These are phyloP conservation scores for Narcine bancroftii DNA, from an alignment of 2,113 vertebrate species.

Conservation along the genomic window DNA sequence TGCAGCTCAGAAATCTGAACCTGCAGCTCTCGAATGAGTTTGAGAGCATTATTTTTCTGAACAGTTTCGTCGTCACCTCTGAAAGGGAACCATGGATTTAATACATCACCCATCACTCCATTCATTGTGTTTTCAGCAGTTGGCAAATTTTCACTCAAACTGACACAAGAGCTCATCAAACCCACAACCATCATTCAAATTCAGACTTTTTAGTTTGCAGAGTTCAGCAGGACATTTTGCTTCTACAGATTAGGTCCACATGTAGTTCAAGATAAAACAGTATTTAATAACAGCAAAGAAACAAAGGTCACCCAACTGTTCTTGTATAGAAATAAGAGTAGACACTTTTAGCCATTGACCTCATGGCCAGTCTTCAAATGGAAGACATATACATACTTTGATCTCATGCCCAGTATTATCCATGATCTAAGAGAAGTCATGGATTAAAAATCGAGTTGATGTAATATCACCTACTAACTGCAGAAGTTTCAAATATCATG, in stretches of 20 bases:
- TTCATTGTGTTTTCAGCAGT: background rate
- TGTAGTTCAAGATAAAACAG: background rate
- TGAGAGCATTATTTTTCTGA: constrained; percentile 88
- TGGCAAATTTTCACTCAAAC: background rate
- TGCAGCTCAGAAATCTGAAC: constrained; percentile 87
- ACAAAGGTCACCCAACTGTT: background rate
- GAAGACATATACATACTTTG: too few species aligned
- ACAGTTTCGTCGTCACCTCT: constrained; percentile 83
- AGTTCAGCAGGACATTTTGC: background rate
- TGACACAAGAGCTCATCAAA: background rate
- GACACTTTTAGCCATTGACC: background rate
- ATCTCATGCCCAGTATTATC: background rate
- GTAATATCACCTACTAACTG: background rate
- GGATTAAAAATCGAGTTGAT: background rate
- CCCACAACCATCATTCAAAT: too few species aligned
- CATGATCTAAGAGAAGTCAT: background rate
- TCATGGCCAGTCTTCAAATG: too few species aligned
- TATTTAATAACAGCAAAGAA: background rate
- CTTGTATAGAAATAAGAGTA: background rate
- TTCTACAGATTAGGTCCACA: too few species aligned
- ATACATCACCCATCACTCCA: background rate
- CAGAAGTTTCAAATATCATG: background rate
- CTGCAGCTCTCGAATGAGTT: constrained; percentile 84
- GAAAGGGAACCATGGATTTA: constrained; percentile 28
- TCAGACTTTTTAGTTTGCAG: background rate